Base-by-base conservation (phyloP, 2,888 invertebrate genomes). In the Drosophila atripex region DNA sequence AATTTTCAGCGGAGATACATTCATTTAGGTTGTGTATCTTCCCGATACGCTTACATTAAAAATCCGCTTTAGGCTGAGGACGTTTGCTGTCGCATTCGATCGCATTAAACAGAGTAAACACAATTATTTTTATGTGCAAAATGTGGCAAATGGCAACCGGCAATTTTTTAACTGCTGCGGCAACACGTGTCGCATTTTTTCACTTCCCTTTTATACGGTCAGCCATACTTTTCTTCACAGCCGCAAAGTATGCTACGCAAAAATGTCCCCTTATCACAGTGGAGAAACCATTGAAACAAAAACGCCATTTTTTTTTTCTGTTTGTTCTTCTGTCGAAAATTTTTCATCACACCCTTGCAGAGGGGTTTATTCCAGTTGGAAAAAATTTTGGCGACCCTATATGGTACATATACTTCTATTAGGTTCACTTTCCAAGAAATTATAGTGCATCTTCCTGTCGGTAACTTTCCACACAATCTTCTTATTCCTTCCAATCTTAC, bases 91-190 rank as follows among this genome's bases (percentile, higher is more conserved):
- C 58, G 52, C 85, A 87, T 76, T 78, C 60, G 75, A 86, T 86
- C 77, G 83, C 86, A 79, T 82, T 79, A 79, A 70, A 70, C 72
- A 77, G 71, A 79, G 88, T 83, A 86, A 87, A 83, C 86, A 83
- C 84, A 83, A 83, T 87, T 83, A 80, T 84, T 77, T 87, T 83
- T 80, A 77, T 69, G 59, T 60, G 59, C 65, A 55, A 64, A 70
- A 70, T 68, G 57, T 56, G 57, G 71, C 71, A 59, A 71, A 68
- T 59, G 72, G 72, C 53, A 69, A 53, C 30, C 49, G 63, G 54
- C 65, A 73, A 45, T 54, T 65, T 72, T 71, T 73, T 73, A 70
- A 66, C 71, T 73, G 71, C 71, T 55, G 73, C 74, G 69, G 74
- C 74, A 74, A 74, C 74, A 73, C 69, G 74, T 68, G 74, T 72